Conservation (phyloP, 2,888 invertebrate genomes). For the Aelia acuminata region DNA sequence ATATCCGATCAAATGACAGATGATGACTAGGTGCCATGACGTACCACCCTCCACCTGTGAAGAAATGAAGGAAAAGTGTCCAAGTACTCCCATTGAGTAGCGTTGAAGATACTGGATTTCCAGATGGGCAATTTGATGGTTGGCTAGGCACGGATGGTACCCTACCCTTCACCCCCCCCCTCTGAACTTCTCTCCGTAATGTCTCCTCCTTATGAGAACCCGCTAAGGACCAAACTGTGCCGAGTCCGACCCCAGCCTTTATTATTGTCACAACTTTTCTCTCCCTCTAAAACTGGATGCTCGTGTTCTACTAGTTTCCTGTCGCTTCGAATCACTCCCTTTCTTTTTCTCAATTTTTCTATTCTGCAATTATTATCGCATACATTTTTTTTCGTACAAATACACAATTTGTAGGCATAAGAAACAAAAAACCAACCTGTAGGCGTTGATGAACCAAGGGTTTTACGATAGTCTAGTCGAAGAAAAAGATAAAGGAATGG, state of each 20-base stretch:
- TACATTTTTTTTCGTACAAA: too few species aligned
- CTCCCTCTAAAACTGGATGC: neutral
- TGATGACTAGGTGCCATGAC: neutral
- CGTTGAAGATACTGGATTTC: neutral
- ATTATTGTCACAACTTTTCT: conserved; percentile 8
- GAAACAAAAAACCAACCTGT: too few species aligned
- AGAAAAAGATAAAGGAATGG: too few species aligned
- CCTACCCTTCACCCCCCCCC: too few species aligned
- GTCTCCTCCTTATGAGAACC: conserved; percentile 21
- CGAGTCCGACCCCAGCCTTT: neutral
- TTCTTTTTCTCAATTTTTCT: too few species aligned
- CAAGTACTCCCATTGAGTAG: neutral
- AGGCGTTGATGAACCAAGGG: too few species aligned
- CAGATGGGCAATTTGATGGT: neutral
- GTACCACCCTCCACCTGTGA: neutral
- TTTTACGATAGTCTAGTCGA: too few species aligned
- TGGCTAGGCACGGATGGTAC: neutral
- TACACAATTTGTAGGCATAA: too few species aligned
- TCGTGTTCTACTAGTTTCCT: neutral
- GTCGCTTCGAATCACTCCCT: too few species aligned
- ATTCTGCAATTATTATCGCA: too few species aligned
- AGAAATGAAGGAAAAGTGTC: neutral
- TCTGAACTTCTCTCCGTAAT: conserved; percentile 1
- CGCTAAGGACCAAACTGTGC: conserved; percentile 12
- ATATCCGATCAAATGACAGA: too few species aligned